Percentiles rank a stretch among this genome's conserved stretches.
Conservation (phyloP, 2,113 vertebrate species). For the Smithornis capensis region DNA sequence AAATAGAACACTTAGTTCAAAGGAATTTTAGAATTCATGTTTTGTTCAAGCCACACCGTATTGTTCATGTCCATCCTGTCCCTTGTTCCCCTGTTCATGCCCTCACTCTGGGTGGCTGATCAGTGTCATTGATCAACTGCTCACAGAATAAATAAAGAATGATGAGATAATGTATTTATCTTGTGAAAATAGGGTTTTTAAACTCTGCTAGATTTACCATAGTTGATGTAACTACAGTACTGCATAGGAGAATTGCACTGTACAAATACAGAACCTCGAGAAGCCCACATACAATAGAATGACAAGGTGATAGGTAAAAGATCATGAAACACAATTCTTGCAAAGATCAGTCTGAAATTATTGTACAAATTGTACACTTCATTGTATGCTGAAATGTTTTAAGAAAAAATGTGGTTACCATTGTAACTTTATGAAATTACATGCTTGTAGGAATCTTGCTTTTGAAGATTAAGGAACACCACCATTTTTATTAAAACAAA, state of each 20-base stretch:
- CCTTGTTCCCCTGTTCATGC: not conserved
- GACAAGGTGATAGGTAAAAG: not conserved
- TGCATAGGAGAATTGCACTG: not conserved
- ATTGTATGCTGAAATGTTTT: not conserved
- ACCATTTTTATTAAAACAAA: not conserved
- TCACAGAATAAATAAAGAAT: not conserved
- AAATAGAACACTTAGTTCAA: not conserved
- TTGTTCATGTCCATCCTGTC: rapidly evolving
- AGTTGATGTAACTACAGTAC: not conserved
- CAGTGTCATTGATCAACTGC: not conserved
- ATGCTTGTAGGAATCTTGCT: not conserved
- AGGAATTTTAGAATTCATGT: not conserved
- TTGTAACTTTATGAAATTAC: not conserved
- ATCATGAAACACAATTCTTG: not conserved
- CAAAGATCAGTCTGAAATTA: not conserved
- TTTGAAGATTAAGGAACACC: not conserved
- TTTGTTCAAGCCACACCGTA: not conserved
- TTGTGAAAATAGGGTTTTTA: not conserved
- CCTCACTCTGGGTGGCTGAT: not conserved
- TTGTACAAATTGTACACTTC: not conserved
- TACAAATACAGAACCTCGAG: not conserved
- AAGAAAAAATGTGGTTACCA: not conserved
- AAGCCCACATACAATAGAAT: not conserved
- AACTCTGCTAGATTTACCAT: not conserved
- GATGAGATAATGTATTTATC: not conserved